Evolutionary conservation across 1,140 invertebrate genomes (phyloP), one percentile per base, ranked within the genome.

Genomic region (Ylistrum balloti): DNA sequence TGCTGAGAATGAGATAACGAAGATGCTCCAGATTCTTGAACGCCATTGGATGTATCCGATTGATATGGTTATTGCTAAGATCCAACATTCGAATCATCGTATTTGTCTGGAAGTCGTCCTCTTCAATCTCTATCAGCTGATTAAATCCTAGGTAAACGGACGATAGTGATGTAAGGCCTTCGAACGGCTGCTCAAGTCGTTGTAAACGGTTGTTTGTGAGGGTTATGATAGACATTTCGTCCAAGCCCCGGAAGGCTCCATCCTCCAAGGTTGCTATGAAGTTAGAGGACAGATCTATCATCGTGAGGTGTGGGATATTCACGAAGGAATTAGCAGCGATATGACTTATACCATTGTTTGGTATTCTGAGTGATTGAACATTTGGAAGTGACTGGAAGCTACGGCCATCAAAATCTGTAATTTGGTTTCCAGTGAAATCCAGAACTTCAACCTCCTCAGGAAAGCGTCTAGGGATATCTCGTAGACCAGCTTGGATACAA

Each of bases 1-100:
- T 97, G 33, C 98, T 98, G 33, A 99, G 97, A 94, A 98, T 98
- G 35, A 99, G 95, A 35, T 98, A 97, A 91, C 98, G 97, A n/a
- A 99, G 95, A 33, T 98, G 96, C 0, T 98, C 98, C 95, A 99
- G 99, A 91, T 98, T 98, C n/a, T 91, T 90, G 88, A 97, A 96
- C n/a, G 95, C 95, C 32, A 96, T 96, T 87, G 97, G 97, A 20
- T 97, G 96, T 89, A 98, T 94, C 28, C 94, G 95, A 0, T 96
- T 96, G 85, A 98, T 96, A 90, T 96, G 96, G 95, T 98, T 98
- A 88, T 97, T 95, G 33, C 97, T 97, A 13, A 98, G 95, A 92
- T 98, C 97, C 0, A 97, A 94, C 87, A 92, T 92, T 86, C 92
- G 91, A 13, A 96, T n/a, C 20, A 91, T 87, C 34, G 87, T 90